Percentiles rank a stretch among this genome's conserved stretches.
Conservation (phyloP, 1,140 invertebrate species). For the Temnothorax longispinosus region DNA sequence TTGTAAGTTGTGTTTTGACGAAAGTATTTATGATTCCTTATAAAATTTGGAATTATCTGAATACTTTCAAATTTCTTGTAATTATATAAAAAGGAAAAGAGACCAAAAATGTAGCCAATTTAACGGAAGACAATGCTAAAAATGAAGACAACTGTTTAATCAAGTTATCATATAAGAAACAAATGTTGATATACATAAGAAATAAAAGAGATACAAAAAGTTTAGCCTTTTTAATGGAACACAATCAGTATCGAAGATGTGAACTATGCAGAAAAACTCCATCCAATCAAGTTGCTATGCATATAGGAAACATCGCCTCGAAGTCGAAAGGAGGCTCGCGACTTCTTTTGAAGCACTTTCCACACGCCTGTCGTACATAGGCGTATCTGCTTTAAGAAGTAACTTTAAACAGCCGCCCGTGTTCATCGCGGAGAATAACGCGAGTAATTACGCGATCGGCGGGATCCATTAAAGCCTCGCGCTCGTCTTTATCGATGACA, state of each 20-base stretch:
- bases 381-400: not conserved
- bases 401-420: constrained; percentile 18
- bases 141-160: not conserved
- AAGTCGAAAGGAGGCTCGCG: not conserved
- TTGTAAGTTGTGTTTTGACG: not conserved
- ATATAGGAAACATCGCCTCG: not conserved
- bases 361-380: not conserved
- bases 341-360: not conserved
- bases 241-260: not conserved
- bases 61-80: not conserved
- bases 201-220: not conserved
- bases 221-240: not conserved
- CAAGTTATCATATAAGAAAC: not conserved
- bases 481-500: constrained; percentile 55
- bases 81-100: not conserved
- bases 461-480: constrained; percentile 33
- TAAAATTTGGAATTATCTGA: not conserved
- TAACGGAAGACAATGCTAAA: too few species aligned
- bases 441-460: constrained; percentile 51
- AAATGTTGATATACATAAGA: not conserved
- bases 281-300: not conserved
- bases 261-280: not conserved
- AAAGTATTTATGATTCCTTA: not conserved
- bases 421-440: constrained; percentile 28
- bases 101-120: not conserved